phyloP scores from a whole-genome alignment of 2,888 invertebrate species.

The Drosophila mulleri region DNA sequence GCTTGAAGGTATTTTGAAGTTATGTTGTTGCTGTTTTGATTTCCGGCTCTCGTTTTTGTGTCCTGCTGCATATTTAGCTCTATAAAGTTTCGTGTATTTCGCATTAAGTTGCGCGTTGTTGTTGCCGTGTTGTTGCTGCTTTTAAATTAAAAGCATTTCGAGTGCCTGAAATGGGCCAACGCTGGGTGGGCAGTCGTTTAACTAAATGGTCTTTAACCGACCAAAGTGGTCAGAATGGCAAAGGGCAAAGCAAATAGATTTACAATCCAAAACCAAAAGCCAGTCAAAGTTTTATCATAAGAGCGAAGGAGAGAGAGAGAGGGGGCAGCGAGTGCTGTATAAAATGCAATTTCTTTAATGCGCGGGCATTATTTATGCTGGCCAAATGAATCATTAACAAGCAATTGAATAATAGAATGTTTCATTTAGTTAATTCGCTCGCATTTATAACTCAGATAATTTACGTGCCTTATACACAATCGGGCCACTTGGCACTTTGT shows the following conservation, averaged over 20 bases:
- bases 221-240: slow-evolving; percentile 20
- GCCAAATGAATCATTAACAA: slow-evolving; percentile 5
- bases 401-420: slow-evolving; percentile 4
- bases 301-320: not conserved
- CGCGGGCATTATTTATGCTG: not conserved
- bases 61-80: slow-evolving; percentile 10
- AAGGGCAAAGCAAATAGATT: slow-evolving; percentile 9
- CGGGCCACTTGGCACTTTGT: slow-evolving; percentile 19
- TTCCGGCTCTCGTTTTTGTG: not conserved
- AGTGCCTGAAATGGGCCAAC: slow-evolving; percentile 21
- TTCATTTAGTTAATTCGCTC: slow-evolving; percentile 1
- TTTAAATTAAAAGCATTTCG: slow-evolving; percentile 49
- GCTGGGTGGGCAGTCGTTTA: slow-evolving; percentile 25
- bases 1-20: slow-evolving; percentile 53
- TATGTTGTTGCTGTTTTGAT: slow-evolving; percentile 9
- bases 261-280: not conserved
- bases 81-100: slow-evolving; percentile 20
- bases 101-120: slow-evolving; percentile 12
- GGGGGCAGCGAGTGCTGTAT: too few relatives aligned
- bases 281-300: not conserved
- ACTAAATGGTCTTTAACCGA: slow-evolving; percentile 24
- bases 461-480: slow-evolving; percentile 22
- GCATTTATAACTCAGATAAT: slow-evolving; percentile 19
- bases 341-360: slow-evolving; percentile 11
- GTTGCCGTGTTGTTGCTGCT: slow-evolving; percentile 12